Evolutionary conservation across 2,797 vertebrate genomes (phyloP), one percentile per base, ranked within the genome.

Genomic region (Orientallactaga sibirica): DNA sequence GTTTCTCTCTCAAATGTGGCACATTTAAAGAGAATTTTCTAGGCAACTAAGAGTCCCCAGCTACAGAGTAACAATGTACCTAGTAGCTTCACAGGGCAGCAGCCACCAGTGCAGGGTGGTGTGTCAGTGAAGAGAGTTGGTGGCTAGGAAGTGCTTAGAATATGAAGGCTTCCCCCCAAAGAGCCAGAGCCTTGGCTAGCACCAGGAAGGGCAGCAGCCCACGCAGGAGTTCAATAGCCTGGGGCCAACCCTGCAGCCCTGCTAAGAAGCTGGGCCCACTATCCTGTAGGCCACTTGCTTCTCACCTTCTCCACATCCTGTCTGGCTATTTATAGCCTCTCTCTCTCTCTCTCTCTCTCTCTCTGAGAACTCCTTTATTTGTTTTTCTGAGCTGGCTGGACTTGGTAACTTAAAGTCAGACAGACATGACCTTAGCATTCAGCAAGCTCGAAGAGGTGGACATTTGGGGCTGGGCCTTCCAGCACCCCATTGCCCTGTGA

Each of bases 251-350:
- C 4, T 27, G 20, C 22, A n/a, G 80, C 43, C 33, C 15, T 15
- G 73, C 80, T 43, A 9, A 1, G 16, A 41, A 76, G 62, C 8
- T 16, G 14, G 52, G 91, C 73, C 70, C 22, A 33, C 66, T 75
- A 24, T 77, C 87, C 29, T 25, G 3, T n/a, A 0, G 2, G 79
- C 76, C 9, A 25, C 61, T 64, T 3, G 22, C 87, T 68, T 67
- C 76, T 74, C 62, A 88, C 75, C 76, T 77, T 91, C 83, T 79
- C 88, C 29, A 90, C 71, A 58, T 82, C 86, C 93, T 92, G 82
- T 62, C 55, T 4, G 48, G 64, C 92, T 93, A 68, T 78, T 94
- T 83, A 95, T 20, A 90, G 85, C 29, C 27, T 3, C 33, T 55
- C 20, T 29, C 29, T 9, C 43, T 48, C 43, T 48, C 43, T 48